Base-by-base conservation (phyloP, 2,888 invertebrate species). In the Portevinia maculata region DNA sequence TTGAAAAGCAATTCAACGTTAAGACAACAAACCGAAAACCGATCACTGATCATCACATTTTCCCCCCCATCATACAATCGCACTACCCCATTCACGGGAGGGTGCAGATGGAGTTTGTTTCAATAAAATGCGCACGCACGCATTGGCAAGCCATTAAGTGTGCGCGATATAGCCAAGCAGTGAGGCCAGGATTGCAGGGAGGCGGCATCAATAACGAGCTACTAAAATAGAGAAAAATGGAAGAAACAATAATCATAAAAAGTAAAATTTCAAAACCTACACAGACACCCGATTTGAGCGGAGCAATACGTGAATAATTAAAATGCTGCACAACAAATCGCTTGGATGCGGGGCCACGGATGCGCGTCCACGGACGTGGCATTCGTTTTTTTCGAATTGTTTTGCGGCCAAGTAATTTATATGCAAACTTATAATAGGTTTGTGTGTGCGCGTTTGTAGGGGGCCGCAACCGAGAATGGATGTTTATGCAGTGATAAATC, bases 401-500 rank as follows among this genome's bases (percentile, higher is more conserved):
- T 81, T 70, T 76, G 81, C 65, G 65, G 76, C 59, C n/a, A 70
- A 81, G 46, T 57, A 75, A 75, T 75, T 81, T 81, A 81, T 81
- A 55, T 81, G 79, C 59, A 39, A 81, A 70, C 28, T 69, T 50
- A 41, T 11, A 5, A 8, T 19, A 17, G 7, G 30, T 15, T 13
- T 13, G 13, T 21, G 19, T 37, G 8, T 52, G 52, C 37, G 65
- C 6, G 34, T 41, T 11, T 13, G 28, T 21, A 59, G 6, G 41
- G 19, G 37, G 39, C 13, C 39, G 19, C 19, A 41, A 55, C 55
- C 7, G 39, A n/a, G 59, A 13, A 46, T 57, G 59, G 30, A 81
- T 81, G 69, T 81, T 81, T 81, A 76, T 65, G 71, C 76, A 81
- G 76, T 81, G 81, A 81, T 81, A 81, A 81, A 81, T 81, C 53